Evolutionary conservation across 2,113 vertebrate genomes (phyloP).

Genomic region (Eurystomus gularis): DNA sequence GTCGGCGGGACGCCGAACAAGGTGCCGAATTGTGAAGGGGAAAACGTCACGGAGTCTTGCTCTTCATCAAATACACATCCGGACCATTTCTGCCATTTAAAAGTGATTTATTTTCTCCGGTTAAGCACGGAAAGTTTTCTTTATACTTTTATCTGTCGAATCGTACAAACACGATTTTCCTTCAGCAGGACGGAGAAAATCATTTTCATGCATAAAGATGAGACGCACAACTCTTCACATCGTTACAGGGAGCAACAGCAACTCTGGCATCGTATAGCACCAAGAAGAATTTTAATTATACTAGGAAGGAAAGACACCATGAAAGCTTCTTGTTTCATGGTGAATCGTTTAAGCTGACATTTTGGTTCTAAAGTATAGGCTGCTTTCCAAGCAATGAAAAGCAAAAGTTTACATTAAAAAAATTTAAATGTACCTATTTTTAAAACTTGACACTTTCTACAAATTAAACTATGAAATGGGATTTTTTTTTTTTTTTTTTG

Average conservation of each 20-base stretch:
- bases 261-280: background rate
- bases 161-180: background rate
- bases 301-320: background rate
- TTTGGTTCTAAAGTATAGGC: background rate
- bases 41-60: rapidly evolving
- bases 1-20: rapidly evolving
- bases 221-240: background rate
- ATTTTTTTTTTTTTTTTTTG: background rate
- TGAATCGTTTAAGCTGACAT: background rate
- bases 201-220: background rate
- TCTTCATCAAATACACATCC: background rate
- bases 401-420: background rate
- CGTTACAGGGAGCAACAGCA: background rate
- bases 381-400: background rate
- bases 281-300: constrained; percentile 24
- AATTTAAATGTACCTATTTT: background rate
- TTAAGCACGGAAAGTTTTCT: background rate
- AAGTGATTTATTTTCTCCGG: constrained; percentile 25
- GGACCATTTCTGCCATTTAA: background rate
- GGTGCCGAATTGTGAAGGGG: rapidly evolving
- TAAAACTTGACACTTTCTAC: background rate
- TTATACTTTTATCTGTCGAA: background rate
- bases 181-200: background rate
- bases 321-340: background rate
- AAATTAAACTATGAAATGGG: background rate